Evolutionary conservation across 2,113 vertebrate genomes (phyloP).

Genomic region (Acrocephalus arundinaceus): DNA sequence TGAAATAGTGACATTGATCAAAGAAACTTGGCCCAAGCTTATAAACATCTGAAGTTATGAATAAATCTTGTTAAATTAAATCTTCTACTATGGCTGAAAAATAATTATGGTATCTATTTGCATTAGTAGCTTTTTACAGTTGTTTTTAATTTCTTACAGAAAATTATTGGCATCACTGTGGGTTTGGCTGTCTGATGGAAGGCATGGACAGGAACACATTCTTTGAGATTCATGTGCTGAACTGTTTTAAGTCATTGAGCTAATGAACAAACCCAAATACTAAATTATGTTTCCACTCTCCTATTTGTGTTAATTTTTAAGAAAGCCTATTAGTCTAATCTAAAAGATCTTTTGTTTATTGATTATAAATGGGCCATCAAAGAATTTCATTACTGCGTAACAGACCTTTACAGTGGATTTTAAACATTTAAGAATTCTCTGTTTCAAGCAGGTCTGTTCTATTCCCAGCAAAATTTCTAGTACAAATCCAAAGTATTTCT

Average conservation of each 20-base stretch:
- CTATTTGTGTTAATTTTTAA: background rate
- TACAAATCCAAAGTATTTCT: background rate
- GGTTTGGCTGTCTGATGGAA: background rate
- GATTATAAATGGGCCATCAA: background rate
- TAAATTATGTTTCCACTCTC: background rate
- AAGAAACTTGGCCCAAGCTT: background rate
- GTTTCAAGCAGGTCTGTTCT: background rate
- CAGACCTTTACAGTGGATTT: background rate
- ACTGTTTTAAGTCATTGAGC: background rate
- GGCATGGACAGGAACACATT: background rate
- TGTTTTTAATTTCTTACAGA: background rate
- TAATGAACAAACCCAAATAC: background rate
- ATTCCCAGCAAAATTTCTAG: background rate
- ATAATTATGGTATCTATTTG: conserved; percentile 12
- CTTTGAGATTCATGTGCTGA: background rate
- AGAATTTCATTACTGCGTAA: background rate
- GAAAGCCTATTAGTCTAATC: background rate
- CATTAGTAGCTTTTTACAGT: background rate
- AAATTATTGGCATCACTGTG: background rate
- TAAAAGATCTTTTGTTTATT: background rate
- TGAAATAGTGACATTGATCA: background rate
- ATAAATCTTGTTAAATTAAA: background rate
- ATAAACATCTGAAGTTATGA: background rate
- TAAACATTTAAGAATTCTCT: background rate
- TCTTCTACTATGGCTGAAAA: background rate